These are phyloP conservation scores for Aselliscus stoliczkanus DNA, from an alignment of 2,797 vertebrate genomes.

Conservation along the genomic window DNA sequence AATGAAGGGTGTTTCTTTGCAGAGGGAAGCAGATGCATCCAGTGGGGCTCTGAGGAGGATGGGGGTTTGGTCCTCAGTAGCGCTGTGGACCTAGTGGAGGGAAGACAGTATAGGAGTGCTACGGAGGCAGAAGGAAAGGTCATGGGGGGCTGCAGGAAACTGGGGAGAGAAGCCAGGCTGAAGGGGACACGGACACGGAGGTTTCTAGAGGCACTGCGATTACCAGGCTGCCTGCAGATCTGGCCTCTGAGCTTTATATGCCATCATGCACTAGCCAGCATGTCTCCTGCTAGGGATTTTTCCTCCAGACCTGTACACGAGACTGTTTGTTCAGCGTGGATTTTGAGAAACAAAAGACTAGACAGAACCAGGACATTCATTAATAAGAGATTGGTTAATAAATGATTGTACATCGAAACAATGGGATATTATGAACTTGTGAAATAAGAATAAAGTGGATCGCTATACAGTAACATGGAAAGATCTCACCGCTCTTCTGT, in stretches of 20 bases:
- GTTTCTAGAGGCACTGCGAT: not conserved
- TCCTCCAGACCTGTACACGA: not conserved
- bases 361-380: not conserved
- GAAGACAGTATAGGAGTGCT: not conserved
- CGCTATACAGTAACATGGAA: not conserved
- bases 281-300: not conserved
- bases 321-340: not conserved
- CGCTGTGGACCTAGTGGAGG: not conserved
- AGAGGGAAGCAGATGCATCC: not conserved
- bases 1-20: not conserved
- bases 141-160: rapidly evolving
- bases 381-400: not conserved
- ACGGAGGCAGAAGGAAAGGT: too few species aligned
- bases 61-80: not conserved
- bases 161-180: not conserved
- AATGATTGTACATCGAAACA: not conserved
- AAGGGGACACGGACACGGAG: too few species aligned
- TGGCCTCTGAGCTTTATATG: not conserved
- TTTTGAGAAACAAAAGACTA: not conserved
- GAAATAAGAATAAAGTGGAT: not conserved
- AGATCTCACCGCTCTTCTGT: not conserved
- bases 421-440: not conserved
- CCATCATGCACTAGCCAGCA: not conserved
- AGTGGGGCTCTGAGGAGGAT: rapidly evolving
- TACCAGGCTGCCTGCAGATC: not conserved